Evolutionary conservation across 1,140 invertebrate genomes (phyloP).

Genomic region (Diorhabda carinulata): DNA sequence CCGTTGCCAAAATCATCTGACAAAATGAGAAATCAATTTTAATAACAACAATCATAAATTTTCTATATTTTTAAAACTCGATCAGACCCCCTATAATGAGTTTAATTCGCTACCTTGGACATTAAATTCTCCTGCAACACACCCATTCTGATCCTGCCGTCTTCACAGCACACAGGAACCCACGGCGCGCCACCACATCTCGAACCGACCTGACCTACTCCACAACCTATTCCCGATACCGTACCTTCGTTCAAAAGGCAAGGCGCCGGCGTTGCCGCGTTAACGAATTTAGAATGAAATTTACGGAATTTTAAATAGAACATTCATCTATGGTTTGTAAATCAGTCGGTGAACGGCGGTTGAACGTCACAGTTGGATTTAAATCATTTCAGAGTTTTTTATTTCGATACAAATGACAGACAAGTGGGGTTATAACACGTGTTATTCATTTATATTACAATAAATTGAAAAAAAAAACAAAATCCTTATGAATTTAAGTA

Average conservation of each 20-base stretch:
- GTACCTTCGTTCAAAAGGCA: slow-evolving; percentile 16
- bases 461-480: background rate
- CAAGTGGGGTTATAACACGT: no score
- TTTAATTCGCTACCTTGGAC: background rate
- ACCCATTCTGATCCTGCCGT: slow-evolving; percentile 12
- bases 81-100: no score
- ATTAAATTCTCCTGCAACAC: background rate
- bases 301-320: background rate
- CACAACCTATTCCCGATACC: slow-evolving; percentile 25
- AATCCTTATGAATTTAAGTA: no score
- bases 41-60: no score
- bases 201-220: slow-evolving; percentile 40
- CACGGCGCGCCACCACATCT: slow-evolving; percentile 32
- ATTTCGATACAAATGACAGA: background rate
- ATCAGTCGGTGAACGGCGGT: background rate
- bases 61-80: no score
- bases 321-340: background rate
- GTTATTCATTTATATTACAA: background rate
- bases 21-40: no score
- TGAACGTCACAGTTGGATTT: background rate
- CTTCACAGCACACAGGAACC: background rate
- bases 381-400: background rate
- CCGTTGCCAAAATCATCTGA: no score
- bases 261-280: slow-evolving; percentile 6
- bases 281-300: background rate